These are phyloP conservation scores for Melolontha melolontha DNA, from an alignment of 2,888 invertebrate genomes.

Conservation along the genomic window DNA sequence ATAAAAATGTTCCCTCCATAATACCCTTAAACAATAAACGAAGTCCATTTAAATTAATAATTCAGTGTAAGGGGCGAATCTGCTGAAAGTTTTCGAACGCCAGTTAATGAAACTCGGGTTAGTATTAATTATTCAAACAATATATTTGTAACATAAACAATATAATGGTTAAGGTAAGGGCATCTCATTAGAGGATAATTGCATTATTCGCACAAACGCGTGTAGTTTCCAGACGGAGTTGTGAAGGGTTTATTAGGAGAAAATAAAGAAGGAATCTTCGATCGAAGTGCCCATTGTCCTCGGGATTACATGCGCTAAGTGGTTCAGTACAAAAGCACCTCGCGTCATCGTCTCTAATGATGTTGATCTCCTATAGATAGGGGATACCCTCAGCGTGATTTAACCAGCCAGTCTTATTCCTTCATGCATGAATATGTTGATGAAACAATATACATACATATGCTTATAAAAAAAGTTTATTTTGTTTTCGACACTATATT, in stretches of 20 bases:
- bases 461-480: too few relatives aligned
- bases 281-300: conserved; percentile 58
- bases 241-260: conserved; percentile 57
- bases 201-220: conserved; percentile 12
- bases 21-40: too few relatives aligned
- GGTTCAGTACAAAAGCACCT: conserved; percentile 53
- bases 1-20: too few relatives aligned
- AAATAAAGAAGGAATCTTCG: conserved; percentile 59
- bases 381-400: conserved; percentile 51
- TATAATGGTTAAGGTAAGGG: neutral
- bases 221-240: conserved; percentile 37
- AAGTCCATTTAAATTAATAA: too few relatives aligned
- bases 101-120: too few relatives aligned
- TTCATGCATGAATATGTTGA: conserved; percentile 7
- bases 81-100: too few relatives aligned
- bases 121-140: too few relatives aligned
- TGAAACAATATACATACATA: neutral
- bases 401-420: conserved; percentile 37
- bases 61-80: too few relatives aligned
- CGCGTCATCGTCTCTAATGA: conserved; percentile 55
- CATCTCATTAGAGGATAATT: conserved; percentile 8
- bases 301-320: conserved; percentile 56
- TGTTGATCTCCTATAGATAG: conserved; percentile 53
- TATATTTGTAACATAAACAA: conserved; percentile 1
- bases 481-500: too few relatives aligned